phyloP scores from a whole-genome alignment of 2,888 invertebrate genomes.

The Theretra japonica region DNA sequence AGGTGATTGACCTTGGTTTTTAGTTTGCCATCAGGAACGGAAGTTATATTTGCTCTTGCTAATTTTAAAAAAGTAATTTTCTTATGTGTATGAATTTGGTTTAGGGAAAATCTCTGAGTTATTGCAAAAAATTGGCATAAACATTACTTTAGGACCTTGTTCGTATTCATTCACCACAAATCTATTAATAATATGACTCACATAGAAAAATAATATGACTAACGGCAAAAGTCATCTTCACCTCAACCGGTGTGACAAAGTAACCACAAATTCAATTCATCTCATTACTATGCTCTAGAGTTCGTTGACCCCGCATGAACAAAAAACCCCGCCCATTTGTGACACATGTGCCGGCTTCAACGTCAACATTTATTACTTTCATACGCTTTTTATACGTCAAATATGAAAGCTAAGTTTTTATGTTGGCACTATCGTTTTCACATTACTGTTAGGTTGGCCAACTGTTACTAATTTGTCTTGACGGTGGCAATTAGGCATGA shows the following conservation, averaged over 20 bases:
- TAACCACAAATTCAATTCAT: slow-evolving; percentile 21
- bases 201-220: no score
- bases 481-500: background rate
- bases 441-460: background rate
- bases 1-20: background rate
- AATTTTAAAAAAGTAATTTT: no score
- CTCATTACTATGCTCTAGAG: slow-evolving; percentile 33
- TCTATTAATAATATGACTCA: no score
- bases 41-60: no score
- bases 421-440: slow-evolving; percentile 2
- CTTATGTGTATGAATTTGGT: background rate
- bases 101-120: background rate
- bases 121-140: background rate
- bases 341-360: slow-evolving; percentile 62
- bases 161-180: no score
- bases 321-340: slow-evolving; percentile 66
- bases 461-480: background rate
- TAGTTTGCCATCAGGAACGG: no score
- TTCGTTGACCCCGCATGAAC: slow-evolving; percentile 47
- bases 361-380: slow-evolving; percentile 53
- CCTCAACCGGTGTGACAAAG: background rate
- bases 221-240: no score
- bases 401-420: background rate
- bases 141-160: no score
- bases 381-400: slow-evolving; percentile 41